phyloP scores from a whole-genome alignment of 2,113 vertebrate species.

The Oenanthe melanoleuca region DNA sequence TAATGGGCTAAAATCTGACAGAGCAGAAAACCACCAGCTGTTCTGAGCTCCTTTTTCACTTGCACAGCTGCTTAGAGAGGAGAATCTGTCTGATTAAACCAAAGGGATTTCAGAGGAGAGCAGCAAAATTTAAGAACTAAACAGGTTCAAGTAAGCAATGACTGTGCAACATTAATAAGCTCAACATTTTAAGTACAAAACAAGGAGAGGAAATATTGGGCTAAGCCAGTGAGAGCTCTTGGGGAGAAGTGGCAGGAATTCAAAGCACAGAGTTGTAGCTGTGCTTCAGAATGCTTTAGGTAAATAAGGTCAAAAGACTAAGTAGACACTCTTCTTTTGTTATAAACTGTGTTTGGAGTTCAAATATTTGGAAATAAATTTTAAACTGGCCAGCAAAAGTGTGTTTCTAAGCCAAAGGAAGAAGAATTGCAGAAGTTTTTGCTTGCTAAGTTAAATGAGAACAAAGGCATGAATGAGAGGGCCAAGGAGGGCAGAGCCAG shows the following conservation, averaged over 20 bases:
- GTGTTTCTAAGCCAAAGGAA: not conserved
- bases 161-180: not conserved
- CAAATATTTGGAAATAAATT: slow-evolving; percentile 2
- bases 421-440: not conserved
- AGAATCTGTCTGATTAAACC: not conserved
- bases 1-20: slow-evolving; percentile 5
- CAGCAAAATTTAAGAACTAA: not conserved
- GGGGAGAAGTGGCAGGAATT: slow-evolving; percentile 12
- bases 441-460: not conserved
- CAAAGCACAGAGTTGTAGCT: not conserved
- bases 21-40: slow-evolving; percentile 35
- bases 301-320: slow-evolving; percentile 32
- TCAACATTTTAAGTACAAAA: not conserved
- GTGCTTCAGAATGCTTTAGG: not conserved
- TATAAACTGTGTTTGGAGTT: not conserved
- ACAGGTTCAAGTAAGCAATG: slow-evolving; percentile 6
- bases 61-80: not conserved
- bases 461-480: not conserved
- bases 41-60: not conserved
- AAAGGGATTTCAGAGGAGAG: not conserved
- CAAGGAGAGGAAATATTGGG: not conserved
- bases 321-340: not conserved
- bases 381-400: not conserved
- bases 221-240: not conserved
- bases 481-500: not conserved